Evolutionary conservation across 2,888 invertebrate species (phyloP).

Genomic region (Leptopterna dolabrata): DNA sequence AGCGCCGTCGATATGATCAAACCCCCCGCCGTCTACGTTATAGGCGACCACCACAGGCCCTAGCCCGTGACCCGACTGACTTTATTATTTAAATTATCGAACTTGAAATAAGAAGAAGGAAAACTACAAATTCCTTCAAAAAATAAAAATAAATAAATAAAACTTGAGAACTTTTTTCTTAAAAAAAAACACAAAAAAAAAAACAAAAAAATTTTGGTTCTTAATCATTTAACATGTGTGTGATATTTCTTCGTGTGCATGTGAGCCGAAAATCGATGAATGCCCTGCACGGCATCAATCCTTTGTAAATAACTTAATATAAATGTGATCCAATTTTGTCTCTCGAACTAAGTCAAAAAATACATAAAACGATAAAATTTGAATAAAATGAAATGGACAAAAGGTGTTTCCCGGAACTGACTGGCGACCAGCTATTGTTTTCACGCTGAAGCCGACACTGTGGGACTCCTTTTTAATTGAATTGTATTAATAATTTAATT

Average conservation of each 20-base stretch:
- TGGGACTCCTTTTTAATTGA: slow-evolving; percentile 47
- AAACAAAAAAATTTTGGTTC: neutral
- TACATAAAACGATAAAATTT: slow-evolving; percentile 6
- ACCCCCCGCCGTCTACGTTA: slow-evolving; percentile 41
- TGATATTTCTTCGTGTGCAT: slow-evolving; percentile 52
- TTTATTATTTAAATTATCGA: slow-evolving; percentile 47
- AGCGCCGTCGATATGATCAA: slow-evolving; percentile 45
- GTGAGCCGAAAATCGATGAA: slow-evolving; percentile 23
- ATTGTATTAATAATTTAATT: slow-evolving; percentile 38
- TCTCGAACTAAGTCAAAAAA: slow-evolving; percentile 51
- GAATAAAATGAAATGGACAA: slow-evolving; percentile 41
- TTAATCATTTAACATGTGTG: slow-evolving; percentile 27
- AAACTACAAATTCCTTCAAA: neutral
- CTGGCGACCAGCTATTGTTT: slow-evolving; percentile 42
- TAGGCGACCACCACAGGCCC: slow-evolving; percentile 49
- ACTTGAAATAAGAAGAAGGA: neutral
- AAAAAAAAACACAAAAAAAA: neutral
- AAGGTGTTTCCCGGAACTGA: slow-evolving; percentile 55
- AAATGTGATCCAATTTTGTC: slow-evolving; percentile 45
- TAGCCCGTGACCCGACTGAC: slow-evolving; percentile 41
- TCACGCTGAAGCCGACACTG: slow-evolving; percentile 40
- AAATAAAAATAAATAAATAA: neutral
- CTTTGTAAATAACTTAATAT: slow-evolving; percentile 40
- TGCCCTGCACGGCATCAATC: neutral
- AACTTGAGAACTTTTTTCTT: neutral